Evolutionary conservation across 1,140 invertebrate species (phyloP).

Genomic region (Ditylenchus dipsaci): DNA sequence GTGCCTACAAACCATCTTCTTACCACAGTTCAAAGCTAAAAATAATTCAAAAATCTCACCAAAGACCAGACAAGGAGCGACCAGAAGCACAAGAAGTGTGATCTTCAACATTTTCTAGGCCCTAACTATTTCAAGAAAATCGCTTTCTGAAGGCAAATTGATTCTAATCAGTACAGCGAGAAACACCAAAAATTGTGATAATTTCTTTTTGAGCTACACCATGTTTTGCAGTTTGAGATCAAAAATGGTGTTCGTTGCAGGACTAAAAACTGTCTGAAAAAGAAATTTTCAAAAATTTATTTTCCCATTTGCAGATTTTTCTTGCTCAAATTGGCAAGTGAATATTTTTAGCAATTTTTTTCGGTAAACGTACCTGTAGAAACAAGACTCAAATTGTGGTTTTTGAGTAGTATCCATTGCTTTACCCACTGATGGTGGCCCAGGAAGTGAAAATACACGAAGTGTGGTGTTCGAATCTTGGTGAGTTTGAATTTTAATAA

Average conservation of each 20-base stretch:
- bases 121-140: neutral
- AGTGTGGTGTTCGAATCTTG: constrained; percentile 91
- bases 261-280: neutral
- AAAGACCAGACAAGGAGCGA: neutral
- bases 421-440: constrained; percentile 15
- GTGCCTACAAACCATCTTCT: constrained; percentile 49
- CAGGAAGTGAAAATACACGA: constrained; percentile 30
- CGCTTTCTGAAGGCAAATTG: neutral
- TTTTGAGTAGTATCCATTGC: too few relatives aligned
- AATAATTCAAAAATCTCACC: neutral
- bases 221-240: constrained; percentile 1
- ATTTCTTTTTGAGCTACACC: neutral
- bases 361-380: neutral
- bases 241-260: neutral
- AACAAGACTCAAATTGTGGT: neutral
- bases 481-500: neutral
- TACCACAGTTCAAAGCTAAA: too few relatives aligned
- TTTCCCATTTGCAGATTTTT: neutral
- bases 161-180: neutral
- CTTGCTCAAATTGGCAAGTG: too few relatives aligned
- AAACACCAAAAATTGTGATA: too few relatives aligned
- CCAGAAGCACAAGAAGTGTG: neutral
- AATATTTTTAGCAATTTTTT: neutral
- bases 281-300: too few relatives aligned
- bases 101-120: neutral